Conservation (phyloP, 2,888 invertebrate species). For the Scelioninae gen. 2 region DNA sequence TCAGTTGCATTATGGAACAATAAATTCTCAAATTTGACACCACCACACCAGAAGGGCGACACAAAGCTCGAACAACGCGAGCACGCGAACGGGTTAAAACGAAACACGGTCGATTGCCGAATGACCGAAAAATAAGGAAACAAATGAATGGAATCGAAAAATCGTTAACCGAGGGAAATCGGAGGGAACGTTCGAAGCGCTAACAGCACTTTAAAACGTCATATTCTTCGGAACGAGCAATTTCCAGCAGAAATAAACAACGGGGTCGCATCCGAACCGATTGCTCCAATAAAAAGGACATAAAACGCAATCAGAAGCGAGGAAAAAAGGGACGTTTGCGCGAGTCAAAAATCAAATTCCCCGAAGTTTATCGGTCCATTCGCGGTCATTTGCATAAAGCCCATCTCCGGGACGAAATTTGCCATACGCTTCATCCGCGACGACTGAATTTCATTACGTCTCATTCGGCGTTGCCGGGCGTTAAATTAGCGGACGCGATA, state of each 20-base stretch:
- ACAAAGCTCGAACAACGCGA: no score
- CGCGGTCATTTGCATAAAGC: constrained; percentile 31
- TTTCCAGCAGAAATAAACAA: constrained; percentile 46
- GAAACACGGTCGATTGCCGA: no score
- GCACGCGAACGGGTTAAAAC: no score
- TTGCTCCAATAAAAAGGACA: constrained; percentile 48
- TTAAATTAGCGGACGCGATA: constrained; percentile 33
- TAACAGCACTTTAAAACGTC: constrained; percentile 42
- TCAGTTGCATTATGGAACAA: no score
- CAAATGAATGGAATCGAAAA: no score
- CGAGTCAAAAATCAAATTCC: constrained; percentile 42
- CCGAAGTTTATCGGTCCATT: constrained; percentile 42
- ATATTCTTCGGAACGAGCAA: constrained; percentile 35
- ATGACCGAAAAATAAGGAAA: no score
- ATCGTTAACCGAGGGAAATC: no score
- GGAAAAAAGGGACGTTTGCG: constrained; percentile 8
- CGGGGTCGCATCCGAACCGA: constrained; percentile 30
- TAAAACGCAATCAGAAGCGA: constrained; percentile 28
- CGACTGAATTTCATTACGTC: constrained; percentile 41
- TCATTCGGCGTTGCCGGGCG: constrained; percentile 16
- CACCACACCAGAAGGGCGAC: no score
- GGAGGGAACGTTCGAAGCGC: constrained; percentile 14
- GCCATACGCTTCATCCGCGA: constrained; percentile 23
- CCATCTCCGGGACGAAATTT: constrained; percentile 21
- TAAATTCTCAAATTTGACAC: no score